Evolutionary conservation across 2,797 vertebrate genomes (phyloP).

Genomic region (Cirrhinus mrigala): DNA sequence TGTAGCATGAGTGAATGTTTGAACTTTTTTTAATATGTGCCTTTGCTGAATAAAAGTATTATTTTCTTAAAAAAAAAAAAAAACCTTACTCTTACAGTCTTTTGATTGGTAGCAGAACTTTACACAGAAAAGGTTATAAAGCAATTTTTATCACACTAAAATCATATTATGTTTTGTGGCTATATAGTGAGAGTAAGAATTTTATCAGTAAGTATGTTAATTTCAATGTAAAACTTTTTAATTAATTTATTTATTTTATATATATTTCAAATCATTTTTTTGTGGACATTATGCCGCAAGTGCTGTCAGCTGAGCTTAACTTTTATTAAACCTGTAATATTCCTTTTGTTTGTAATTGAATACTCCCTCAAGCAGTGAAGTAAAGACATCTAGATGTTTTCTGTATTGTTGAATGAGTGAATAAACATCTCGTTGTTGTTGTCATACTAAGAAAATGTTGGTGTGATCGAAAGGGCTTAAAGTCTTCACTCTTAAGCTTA

Average conservation of each 20-base stretch:
- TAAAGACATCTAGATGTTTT: neutral
- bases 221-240: neutral
- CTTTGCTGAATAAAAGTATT: neutral
- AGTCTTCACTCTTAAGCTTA: conserved; percentile 61
- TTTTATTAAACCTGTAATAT: neutral
- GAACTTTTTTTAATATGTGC: neutral
- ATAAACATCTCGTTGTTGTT: conserved; percentile 16
- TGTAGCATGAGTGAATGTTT: no score
- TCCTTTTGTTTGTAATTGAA: neutral
- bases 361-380: neutral
- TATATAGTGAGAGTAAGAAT: neutral
- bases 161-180: neutral
- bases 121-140: neutral
- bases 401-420: neutral
- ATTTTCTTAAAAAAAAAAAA: neutral
- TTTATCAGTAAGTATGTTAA: neutral
- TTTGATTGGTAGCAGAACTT: neutral
- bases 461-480: conserved; percentile 22
- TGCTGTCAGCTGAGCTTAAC: neutral
- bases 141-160: neutral
- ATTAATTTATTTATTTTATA: neutral
- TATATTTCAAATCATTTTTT: neutral
- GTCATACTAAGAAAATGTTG: conserved; percentile 9
- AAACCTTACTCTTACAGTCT: neutral
- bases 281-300: neutral